Evolutionary conservation across 2,797 vertebrate species (phyloP).

Genomic region (Australoheros facetus): DNA sequence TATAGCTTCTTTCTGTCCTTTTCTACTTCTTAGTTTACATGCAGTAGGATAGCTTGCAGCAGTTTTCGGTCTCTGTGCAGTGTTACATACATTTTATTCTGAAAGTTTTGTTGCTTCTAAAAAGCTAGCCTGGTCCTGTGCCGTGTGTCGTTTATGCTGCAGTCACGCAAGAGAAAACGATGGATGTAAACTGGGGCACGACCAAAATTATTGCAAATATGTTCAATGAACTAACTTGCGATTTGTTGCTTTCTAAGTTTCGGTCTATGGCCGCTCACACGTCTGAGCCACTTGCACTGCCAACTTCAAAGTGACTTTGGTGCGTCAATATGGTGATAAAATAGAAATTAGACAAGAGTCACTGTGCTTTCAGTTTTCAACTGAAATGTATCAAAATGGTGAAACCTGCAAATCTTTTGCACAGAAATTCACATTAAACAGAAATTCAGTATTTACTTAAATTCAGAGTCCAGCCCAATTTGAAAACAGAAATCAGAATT

Average conservation of each 20-base stretch:
- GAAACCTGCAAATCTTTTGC: background rate
- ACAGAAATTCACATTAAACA: background rate
- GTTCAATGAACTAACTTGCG: background rate
- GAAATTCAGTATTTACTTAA: too few species aligned
- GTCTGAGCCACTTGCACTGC: fast-evolving
- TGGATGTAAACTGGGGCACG: too few species aligned
- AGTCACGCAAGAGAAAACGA: background rate
- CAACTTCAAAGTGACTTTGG: background rate
- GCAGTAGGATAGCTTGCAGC: background rate
- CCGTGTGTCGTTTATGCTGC: background rate
- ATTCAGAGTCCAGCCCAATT: background rate
- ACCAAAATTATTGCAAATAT: fast-evolving
- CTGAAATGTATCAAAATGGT: background rate
- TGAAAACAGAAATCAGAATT: background rate
- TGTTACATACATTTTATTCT: background rate
- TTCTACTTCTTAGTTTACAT: background rate
- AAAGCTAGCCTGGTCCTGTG: background rate
- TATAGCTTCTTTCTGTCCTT: background rate
- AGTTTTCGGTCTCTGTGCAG: background rate
- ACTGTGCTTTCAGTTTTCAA: fast-evolving
- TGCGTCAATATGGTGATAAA: background rate
- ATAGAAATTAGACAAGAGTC: fast-evolving
- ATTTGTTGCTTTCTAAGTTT: background rate
- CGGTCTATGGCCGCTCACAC: fast-evolving
- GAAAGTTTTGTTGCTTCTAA: background rate